Base-by-base conservation (phyloP, 2,797 vertebrate species). In the Arrhamphus sclerolepis region DNA sequence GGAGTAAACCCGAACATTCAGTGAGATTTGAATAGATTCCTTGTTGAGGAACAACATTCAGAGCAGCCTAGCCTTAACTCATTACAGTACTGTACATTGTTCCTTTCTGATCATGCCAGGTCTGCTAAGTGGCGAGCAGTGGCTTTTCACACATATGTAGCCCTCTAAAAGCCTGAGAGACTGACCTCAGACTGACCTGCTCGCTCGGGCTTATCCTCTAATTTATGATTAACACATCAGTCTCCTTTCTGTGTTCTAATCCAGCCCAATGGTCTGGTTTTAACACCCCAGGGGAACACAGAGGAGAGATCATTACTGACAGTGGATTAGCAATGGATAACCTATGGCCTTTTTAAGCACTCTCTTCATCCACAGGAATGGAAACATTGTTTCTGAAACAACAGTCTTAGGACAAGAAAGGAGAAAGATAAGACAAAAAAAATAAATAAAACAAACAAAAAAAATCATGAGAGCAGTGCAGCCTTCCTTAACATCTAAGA, bases 171-270 rank as follows among this genome's bases (percentile, higher is more conserved):
- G 44, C 51, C 73, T 59, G 41, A 68, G 71, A 17, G 5, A 50
- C 28, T 91, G 79, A 90, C 88, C 91, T 68, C 29, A 70, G 50
- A 66, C 71, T 90, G 89, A 92, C 86, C 86, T 72, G 73, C 56
- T 81, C 62, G 50, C 66, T 86, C 70, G 58, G 57, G 70, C 82
- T 86, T 74, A 64, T 64, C 72, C 58, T 84, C 73, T 82, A 86
- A 90, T 86, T 87, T 85, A 87, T 86, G 85, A 91, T 90, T 83
- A 89, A 83, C 81, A 89, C 80, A 81, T 86, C 58, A 18, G 77
- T 71, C 80, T 81, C 77, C 62, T 72, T 79, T 84, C 77, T 74
- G 70, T 72, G 74, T 83, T 80, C 84, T 91, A 87, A 91, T 89
- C 87, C 77, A 60, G 62, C 63, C 57, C 63, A 72, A 41, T 70